Conservation (phyloP, 2,888 invertebrate genomes). For the Ernsta delagoae region DNA sequence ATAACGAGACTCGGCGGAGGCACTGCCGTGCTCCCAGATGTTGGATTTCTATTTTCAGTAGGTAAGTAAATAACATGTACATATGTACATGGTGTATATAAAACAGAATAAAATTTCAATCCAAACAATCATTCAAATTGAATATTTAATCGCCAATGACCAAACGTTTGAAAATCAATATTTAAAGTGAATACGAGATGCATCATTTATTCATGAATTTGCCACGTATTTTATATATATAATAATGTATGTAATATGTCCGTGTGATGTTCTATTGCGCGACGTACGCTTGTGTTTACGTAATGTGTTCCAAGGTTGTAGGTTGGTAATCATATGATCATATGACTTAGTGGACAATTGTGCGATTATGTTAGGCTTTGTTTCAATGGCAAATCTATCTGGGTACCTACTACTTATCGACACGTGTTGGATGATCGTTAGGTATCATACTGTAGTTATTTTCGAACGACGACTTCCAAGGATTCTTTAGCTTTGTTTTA, state of each 20-base stretch:
- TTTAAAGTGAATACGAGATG: conserved; percentile 26
- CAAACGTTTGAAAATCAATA: conserved; percentile 27
- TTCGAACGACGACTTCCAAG: neutral
- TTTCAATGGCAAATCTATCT: conserved; percentile 6
- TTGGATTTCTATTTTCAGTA: neutral
- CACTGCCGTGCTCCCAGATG: too few species aligned
- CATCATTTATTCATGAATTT: conserved; percentile 27
- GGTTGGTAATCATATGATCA: conserved; percentile 20
- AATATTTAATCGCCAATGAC: conserved; percentile 23
- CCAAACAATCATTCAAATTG: conserved; percentile 4
- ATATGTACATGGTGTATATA: too few species aligned
- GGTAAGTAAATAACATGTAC: too few species aligned
- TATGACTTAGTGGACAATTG: conserved; percentile 14
- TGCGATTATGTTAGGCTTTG: conserved; percentile 2
- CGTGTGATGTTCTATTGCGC: conserved; percentile 1
- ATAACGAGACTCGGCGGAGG: too few species aligned
- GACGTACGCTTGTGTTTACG: conserved; percentile 7
- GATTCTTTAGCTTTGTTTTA: neutral
- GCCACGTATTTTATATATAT: conserved; percentile 10
- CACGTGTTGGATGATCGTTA: conserved; percentile 10
- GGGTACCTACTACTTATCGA: conserved; percentile 9
- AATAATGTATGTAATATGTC: neutral
- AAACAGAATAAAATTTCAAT: too few species aligned
- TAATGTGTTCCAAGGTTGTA: conserved; percentile 19
- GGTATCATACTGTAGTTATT: neutral